Base-by-base conservation (phyloP, 2,888 invertebrate species). In the Dicyrtomina minuta region DNA sequence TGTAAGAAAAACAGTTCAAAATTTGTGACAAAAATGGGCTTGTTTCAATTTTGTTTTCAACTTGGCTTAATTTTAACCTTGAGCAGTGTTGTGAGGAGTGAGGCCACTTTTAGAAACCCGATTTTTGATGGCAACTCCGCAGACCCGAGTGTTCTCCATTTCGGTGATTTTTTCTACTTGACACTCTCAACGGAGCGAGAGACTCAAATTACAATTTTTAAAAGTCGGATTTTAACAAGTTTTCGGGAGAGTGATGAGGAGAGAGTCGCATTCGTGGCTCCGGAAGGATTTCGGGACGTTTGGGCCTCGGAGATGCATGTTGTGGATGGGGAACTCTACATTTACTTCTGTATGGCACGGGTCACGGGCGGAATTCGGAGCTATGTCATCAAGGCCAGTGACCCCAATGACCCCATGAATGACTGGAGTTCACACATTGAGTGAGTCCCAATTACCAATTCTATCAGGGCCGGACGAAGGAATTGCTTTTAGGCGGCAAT, bases 121-220 rank as follows among this genome's bases (percentile, higher is more conserved):
- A 70, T 74, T 33, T 55, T 74, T n/a, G 70, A 70, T 51, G 56
- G 71, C 8, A 72, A 74, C 33, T 70, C 72, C 1, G 69, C 72
- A 1, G 74, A 74, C 27, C 74, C 74, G 1, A 70, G 53, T 20
- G 68, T 73, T 13, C n/a, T 66, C 2, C 68, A 65, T 13, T 13
- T 71, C 1, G 70, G 62, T 1, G 70, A 68, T n/a, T 73, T 22
- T 33, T 74, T 72, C 53, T 74, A 74, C 65, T 62, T 73, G 58
- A 61, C 64, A 12, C 68, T 72, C 1, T 69, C 72, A 4, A 66
- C 64, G 1, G 61, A 62, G n/a, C 44, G 46, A 20, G 70, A 71
- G 13, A 49, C 43, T 1, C 65, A 72, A 33, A 44, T 74, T 8
- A 59, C 68, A 6, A 53, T 74, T 26, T 73, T 60, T 67, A 68